Conservation (phyloP, 2,113 vertebrate species). For the Microtus oregoni region DNA sequence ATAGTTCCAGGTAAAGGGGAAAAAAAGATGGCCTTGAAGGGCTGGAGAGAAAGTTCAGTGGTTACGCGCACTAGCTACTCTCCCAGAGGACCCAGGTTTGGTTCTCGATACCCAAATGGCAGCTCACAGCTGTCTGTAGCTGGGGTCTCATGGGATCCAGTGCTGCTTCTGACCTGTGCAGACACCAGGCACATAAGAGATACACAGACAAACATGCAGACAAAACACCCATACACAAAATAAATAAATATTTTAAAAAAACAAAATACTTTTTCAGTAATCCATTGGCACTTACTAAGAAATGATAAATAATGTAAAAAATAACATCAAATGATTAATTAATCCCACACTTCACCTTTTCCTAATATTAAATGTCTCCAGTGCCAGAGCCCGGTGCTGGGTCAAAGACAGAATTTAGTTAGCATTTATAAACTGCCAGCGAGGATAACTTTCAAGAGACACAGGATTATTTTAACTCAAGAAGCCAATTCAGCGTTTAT, state of each 20-base stretch:
- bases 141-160: neutral
- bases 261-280: neutral
- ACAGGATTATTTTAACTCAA: slow-evolving; percentile 72
- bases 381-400: slow-evolving; percentile 9
- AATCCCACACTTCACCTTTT: slow-evolving; percentile 69
- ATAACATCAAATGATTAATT: slow-evolving; percentile 72
- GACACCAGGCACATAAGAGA: neutral
- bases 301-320: slow-evolving; percentile 54
- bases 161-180: neutral
- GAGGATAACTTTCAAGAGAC: slow-evolving; percentile 68
- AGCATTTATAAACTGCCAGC: slow-evolving; percentile 80
- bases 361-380: slow-evolving; percentile 67
- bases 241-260: neutral
- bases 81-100: neutral
- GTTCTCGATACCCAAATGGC: neutral
- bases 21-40: too few relatives aligned
- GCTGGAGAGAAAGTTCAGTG: neutral
- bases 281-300: neutral
- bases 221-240: neutral
- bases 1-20: neutral
- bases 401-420: slow-evolving; percentile 71
- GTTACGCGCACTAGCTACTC: neutral
- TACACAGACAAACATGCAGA: neutral
- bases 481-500: slow-evolving; percentile 81
- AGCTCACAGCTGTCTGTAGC: too few relatives aligned